phyloP scores from a whole-genome alignment of 2,888 invertebrate genomes.

The Phymatocera aterrima region DNA sequence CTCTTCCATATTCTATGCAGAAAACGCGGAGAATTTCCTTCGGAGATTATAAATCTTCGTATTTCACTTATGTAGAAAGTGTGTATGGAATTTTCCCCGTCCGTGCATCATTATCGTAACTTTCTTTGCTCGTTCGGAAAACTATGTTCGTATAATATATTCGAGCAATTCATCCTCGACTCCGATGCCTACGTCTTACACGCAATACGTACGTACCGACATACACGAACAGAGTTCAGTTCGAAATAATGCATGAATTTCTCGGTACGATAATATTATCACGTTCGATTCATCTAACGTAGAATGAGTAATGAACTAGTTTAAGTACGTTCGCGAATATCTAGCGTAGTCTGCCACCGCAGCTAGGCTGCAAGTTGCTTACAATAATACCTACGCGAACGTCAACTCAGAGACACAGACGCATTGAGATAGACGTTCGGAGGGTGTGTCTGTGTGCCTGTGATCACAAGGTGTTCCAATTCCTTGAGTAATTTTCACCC shows the following conservation, averaged over 20 bases:
- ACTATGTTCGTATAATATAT: no score
- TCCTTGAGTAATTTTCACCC: not conserved
- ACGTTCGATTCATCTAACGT: constrained; percentile 16
- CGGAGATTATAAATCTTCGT: no score
- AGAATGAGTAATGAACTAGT: constrained; percentile 44
- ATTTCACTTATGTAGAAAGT: no score
- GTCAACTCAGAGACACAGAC: not conserved
- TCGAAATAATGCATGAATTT: constrained; percentile 20
- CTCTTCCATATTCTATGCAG: no score
- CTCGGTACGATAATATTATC: constrained; percentile 35
- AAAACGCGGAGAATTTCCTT: no score
- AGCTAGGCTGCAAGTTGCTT: constrained; percentile 23
- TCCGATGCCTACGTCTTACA: not conserved
- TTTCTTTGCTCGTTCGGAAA: no score
- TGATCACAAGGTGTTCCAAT: constrained; percentile 35
- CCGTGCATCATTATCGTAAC: no score
- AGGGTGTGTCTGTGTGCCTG: not conserved
- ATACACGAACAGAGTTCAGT: not conserved
- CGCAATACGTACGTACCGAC: not conserved
- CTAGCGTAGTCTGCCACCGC: constrained; percentile 30
- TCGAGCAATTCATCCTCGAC: not conserved
- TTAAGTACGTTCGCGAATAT: constrained; percentile 32
- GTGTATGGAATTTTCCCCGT: no score
- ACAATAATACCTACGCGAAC: not conserved
- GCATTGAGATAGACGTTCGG: not conserved